Conservation (phyloP, 2,797 vertebrate genomes). For the Sparus aurata region DNA sequence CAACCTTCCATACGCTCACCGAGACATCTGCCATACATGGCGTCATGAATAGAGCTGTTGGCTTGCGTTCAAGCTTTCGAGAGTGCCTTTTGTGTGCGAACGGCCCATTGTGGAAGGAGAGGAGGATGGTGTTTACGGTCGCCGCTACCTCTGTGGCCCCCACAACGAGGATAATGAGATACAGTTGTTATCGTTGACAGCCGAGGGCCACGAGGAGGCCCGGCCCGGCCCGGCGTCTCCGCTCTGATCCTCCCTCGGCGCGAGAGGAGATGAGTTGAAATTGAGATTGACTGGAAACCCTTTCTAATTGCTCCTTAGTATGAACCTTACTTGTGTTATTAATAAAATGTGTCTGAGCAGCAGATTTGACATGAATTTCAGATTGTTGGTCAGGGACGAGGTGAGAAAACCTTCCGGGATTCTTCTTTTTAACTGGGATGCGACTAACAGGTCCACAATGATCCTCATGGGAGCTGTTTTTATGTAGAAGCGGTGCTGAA, state of each 20-base stretch:
- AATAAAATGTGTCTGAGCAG: constrained; percentile 10
- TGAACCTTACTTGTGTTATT: constrained; percentile 6
- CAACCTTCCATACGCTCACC: constrained; percentile 72
- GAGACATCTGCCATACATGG: constrained; percentile 82
- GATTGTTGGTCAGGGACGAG: neutral
- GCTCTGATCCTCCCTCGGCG: constrained; percentile 63
- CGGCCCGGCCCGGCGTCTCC: constrained; percentile 55
- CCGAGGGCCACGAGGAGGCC: constrained; percentile 67
- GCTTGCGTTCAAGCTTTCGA: constrained; percentile 77
- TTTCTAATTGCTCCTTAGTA: constrained; percentile 37
- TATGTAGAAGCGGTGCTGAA: neutral
- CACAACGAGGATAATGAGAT: constrained; percentile 80
- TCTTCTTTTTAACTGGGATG: neutral
- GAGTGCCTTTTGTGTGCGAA: constrained; percentile 76
- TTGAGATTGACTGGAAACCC: constrained; percentile 44
- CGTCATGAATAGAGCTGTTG: constrained; percentile 78
- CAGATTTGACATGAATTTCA: constrained; percentile 9
- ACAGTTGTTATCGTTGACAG: constrained; percentile 83
- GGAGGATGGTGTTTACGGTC: constrained; percentile 75
- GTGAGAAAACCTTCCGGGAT: neutral
- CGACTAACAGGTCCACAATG: neutral
- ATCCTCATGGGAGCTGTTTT: neutral
- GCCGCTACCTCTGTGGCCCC: constrained; percentile 68
- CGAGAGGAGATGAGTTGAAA: constrained; percentile 58
- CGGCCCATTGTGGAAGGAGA: constrained; percentile 72